Conservation (phyloP, 2,888 invertebrate genomes). For the Cerceris ruficornis region DNA sequence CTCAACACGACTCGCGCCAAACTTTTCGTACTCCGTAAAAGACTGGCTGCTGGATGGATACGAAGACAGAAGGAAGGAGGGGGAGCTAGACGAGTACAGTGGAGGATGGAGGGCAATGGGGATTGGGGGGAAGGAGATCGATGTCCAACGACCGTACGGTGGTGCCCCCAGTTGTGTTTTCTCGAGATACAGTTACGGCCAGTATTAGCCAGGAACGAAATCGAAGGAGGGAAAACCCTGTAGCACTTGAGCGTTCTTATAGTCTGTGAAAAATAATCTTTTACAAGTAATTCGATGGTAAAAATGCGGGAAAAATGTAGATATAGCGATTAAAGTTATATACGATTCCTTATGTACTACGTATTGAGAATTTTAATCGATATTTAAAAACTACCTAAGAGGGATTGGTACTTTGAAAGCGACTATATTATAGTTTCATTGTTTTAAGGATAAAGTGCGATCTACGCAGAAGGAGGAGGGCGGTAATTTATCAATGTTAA, state of each 20-base stretch:
- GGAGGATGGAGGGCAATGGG: slow-evolving; percentile 31
- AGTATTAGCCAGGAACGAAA: slow-evolving; percentile 50
- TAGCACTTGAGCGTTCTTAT: background rate
- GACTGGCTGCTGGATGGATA: slow-evolving; percentile 29
- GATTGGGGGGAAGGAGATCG: slow-evolving; percentile 63
- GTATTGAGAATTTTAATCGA: background rate
- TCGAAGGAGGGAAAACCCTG: background rate
- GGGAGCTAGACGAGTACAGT: slow-evolving; percentile 2
- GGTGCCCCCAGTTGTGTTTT: slow-evolving; percentile 70
- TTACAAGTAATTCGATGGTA: background rate
- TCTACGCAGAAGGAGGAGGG: slow-evolving; percentile 15
- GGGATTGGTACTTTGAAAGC: background rate
- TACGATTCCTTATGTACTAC: too few species aligned
- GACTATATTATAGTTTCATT: slow-evolving; percentile 4
- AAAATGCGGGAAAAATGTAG: too few species aligned
- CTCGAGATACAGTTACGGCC: slow-evolving; percentile 58
- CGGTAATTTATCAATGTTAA: slow-evolving; percentile 38
- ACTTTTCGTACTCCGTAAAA: slow-evolving; percentile 69
- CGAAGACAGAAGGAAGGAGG: slow-evolving; percentile 11
- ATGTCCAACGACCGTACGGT: slow-evolving; percentile 72
- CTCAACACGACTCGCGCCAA: slow-evolving; percentile 64
- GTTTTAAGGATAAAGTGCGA: slow-evolving; percentile 11
- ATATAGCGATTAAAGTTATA: too few species aligned
- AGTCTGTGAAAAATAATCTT: background rate
- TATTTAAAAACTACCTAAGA: background rate